A percentile compares a stretch with the other conserved stretches of the same genome.
phyloP scores from a whole-genome alignment of 1,140 invertebrate genomes.

The Aphelinus certus region DNA sequence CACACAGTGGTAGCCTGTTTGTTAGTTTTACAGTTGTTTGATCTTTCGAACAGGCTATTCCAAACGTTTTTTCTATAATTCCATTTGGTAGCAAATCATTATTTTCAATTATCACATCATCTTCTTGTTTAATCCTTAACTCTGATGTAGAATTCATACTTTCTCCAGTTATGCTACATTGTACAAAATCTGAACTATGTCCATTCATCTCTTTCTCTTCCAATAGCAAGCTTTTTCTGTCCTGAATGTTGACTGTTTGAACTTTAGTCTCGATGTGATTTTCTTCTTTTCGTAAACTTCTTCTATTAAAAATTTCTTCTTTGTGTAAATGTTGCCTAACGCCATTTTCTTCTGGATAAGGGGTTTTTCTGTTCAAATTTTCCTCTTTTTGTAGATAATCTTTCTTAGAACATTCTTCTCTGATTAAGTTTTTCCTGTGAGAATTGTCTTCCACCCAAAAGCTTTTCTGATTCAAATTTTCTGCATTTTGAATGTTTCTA shows the following conservation, averaged over 20 bases:
- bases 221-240: constrained; percentile 5
- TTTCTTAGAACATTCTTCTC: too few species aligned
- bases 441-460: too few species aligned
- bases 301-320: background rate
- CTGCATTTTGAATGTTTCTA: background rate
- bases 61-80: too few species aligned
- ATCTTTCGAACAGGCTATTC: background rate
- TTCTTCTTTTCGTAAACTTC: constrained; percentile 5
- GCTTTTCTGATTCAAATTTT: background rate
- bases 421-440: too few species aligned
- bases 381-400: background rate
- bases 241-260: background rate
- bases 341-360: background rate
- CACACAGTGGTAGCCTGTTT: constrained; percentile 13
- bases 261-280: background rate
- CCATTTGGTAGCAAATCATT: background rate
- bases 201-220: background rate
- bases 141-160: background rate
- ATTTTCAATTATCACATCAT: constrained; percentile 1
- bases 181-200: background rate
- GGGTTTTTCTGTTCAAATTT: background rate
- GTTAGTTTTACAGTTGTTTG: background rate
- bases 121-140: constrained; percentile 22
- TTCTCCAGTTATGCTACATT: constrained; percentile 11
- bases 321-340: background rate